A percentile compares a stretch with the other conserved stretches of the same genome.
Evolutionary conservation across 2,797 vertebrate genomes (phyloP).

Genomic region (Phataginus tetradactyla): DNA sequence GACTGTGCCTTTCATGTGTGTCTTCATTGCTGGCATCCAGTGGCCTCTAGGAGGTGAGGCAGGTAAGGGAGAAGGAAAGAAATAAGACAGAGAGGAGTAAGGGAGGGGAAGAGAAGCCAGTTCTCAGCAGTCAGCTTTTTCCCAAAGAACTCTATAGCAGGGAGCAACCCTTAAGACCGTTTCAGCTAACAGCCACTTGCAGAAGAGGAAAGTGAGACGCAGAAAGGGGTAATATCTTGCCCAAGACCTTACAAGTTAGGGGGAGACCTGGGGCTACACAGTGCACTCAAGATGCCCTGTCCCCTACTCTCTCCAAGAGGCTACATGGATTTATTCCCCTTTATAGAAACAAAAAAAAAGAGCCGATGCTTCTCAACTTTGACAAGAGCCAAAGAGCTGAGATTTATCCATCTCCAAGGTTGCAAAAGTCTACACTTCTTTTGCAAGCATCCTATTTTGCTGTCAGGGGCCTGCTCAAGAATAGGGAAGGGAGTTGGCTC

Average conservation of each 20-base stretch:
- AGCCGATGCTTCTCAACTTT: neutral
- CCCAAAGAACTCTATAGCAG: neutral
- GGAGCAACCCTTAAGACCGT: neutral
- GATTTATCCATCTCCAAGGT: slow-evolving; percentile 9
- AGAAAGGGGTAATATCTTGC: neutral
- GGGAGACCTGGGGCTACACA: neutral
- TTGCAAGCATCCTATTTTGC: slow-evolving; percentile 36
- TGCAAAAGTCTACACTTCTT: slow-evolving; percentile 68
- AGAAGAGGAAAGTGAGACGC: neutral
- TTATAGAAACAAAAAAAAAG: neutral
- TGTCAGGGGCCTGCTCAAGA: neutral
- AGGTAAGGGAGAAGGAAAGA: neutral
- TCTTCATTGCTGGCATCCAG: neutral
- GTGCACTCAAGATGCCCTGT: neutral
- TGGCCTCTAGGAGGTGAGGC: neutral
- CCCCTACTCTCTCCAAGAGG: neutral
- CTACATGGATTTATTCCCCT: neutral
- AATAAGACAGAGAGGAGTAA: neutral
- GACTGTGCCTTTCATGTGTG: neutral
- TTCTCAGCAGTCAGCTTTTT: neutral
- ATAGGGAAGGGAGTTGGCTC: neutral
- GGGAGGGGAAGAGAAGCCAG: neutral
- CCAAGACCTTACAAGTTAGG: neutral
- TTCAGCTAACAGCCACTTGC: neutral
- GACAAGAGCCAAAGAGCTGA: neutral